Evolutionary conservation across 2,797 vertebrate genomes (phyloP).

Genomic region (Danio aesculapii): DNA sequence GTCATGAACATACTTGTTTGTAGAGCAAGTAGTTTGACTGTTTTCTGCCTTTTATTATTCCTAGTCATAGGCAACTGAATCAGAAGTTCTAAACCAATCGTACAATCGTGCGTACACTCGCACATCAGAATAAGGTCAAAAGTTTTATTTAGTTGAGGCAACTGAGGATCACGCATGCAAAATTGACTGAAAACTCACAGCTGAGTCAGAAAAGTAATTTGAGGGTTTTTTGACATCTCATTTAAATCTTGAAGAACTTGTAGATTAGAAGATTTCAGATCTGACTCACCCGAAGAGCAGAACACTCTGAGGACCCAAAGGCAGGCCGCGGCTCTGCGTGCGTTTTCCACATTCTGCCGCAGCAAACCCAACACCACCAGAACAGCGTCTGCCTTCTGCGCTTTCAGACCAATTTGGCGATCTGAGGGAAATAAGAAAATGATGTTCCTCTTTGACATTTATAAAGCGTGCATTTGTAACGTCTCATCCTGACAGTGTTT

Average conservation of each 20-base stretch:
- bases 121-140: too few species aligned
- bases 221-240: neutral
- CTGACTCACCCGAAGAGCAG: conserved; percentile 81
- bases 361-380: conserved; percentile 83
- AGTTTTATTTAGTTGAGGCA: too few species aligned
- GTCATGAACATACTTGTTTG: too few species aligned
- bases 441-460: conserved; percentile 31
- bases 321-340: conserved; percentile 82
- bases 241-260: neutral
- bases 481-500: conserved; percentile 24
- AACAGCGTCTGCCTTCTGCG: conserved; percentile 84
- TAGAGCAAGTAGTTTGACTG: too few species aligned
- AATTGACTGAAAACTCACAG: neutral
- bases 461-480: neutral
- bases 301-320: conserved; percentile 86
- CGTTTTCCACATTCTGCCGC: conserved; percentile 76
- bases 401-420: conserved; percentile 87
- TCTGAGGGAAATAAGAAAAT: conserved; percentile 72
- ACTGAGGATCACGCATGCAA: neutral
- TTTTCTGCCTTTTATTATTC: too few species aligned
- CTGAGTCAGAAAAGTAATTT: neutral
- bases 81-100: too few species aligned
- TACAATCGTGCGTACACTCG: too few species aligned
- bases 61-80: too few species aligned
- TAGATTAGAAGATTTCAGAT: neutral